Percentiles rank a stretch among this genome's conserved stretches.
Evolutionary conservation across 2,888 invertebrate species (phyloP).

Genomic region (Notocelia uddmanniana): DNA sequence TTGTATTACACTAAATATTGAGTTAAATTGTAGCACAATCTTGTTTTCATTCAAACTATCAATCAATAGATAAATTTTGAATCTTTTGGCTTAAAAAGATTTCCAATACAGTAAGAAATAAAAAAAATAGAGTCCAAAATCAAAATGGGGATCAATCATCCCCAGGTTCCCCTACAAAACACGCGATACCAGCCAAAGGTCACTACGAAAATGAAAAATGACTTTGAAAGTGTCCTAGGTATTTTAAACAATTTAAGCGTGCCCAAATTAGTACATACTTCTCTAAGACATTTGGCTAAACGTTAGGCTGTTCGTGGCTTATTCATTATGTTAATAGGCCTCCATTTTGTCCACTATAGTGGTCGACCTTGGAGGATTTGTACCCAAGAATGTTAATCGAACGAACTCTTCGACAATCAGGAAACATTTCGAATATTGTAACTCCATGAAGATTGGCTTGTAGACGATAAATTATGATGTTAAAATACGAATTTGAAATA

Average conservation of each 20-base stretch:
- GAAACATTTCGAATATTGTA: conserved; percentile 15
- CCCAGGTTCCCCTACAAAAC: too few species aligned
- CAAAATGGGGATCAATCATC: too few species aligned
- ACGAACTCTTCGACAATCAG: conserved; percentile 27
- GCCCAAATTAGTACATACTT: conserved; percentile 36
- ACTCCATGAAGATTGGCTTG: conserved; percentile 2
- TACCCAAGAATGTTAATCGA: conserved; percentile 38
- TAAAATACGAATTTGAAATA: neutral
- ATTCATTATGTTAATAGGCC: conserved; percentile 54
- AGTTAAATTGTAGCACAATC: too few species aligned
- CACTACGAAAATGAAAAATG: conserved; percentile 26
- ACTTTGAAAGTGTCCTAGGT: conserved; percentile 25
- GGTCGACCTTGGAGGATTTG: conserved; percentile 57
- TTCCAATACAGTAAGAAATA: too few species aligned
- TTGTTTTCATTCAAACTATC: too few species aligned
- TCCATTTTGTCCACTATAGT: conserved; percentile 55
- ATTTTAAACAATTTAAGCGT: conserved; percentile 20
- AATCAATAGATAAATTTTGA: too few species aligned
- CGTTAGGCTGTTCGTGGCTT: conserved; percentile 28
- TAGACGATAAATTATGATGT: conserved; percentile 5
- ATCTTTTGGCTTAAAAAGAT: too few species aligned
- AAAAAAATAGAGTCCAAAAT: too few species aligned
- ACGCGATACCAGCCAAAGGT: conserved; percentile 2
- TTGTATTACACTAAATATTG: too few species aligned
- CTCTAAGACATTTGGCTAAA: conserved; percentile 24